Base-by-base conservation (phyloP, 2,113 vertebrate species). In the Bujurquina vittata region DNA sequence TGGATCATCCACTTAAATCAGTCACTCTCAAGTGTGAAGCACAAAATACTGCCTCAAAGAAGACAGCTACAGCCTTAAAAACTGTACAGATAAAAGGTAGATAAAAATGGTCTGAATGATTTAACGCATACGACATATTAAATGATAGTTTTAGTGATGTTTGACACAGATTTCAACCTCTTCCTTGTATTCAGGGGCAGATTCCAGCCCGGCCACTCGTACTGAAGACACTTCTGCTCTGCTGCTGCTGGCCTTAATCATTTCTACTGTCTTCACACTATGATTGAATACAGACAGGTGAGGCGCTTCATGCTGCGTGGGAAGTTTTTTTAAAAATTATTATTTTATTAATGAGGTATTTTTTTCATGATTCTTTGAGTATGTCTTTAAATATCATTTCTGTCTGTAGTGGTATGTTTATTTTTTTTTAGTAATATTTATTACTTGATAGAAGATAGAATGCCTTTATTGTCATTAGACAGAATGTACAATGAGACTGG, bases 61-160 rank as follows among this genome's bases (percentile, higher is more conserved):
- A 69, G 65, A 69, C 63, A 67, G 63, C 46, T 49, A 46, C 63
- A 49, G 65, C 65, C 43, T 46, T 69, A 20, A 67, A 67, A 69
- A 69, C 43, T 31, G 22, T 89, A 23, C 60, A 55, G 4, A 15
- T 87, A 3, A 37, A 14, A 90, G 86, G 89, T 90, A 77, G 22
- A 29, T 15, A 46, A 49, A 29, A 40, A 26, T 49, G 40, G 22
- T 46, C 43, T 2, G 40, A 26, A 26, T 26, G 2, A 67, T 49
- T 3, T 67, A 18, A 46, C 18, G 14, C 40, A 49, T 20, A 46
- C 1, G 18, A 5, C 22, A 67, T 18, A 69, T 69, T 0, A 49
- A 49, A 40, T 29, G 40, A 20, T 37, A 37, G 35, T 49, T 1
- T 29, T 69, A 79, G 15, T 52, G 65, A 31, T 0, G 11, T 3